phyloP scores from a whole-genome alignment of 2,888 invertebrate species.

The Nasonovia ribisnigri region DNA sequence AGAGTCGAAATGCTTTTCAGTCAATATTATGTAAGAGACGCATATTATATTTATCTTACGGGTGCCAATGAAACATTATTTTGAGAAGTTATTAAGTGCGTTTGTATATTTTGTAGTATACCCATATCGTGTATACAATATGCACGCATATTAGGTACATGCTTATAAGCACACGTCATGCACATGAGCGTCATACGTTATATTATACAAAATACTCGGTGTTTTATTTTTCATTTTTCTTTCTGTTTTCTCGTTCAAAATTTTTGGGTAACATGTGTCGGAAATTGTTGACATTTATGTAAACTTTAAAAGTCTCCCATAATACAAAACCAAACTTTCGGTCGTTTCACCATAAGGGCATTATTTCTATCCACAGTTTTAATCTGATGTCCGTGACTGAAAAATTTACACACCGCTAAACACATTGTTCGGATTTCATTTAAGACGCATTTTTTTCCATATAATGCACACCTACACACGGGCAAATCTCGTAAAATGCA shows the following conservation, averaged over 20 bases:
- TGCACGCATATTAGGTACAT: background rate
- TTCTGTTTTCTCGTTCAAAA: background rate
- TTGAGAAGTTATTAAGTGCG: background rate
- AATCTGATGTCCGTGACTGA: constrained; percentile 24
- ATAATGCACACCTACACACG: background rate
- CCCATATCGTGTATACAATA: background rate
- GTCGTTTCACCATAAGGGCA: constrained; percentile 18
- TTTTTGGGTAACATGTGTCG: constrained; percentile 37
- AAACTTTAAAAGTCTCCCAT: constrained; percentile 38
- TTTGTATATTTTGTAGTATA: background rate
- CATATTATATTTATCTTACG: background rate
- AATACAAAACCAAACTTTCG: constrained; percentile 25
- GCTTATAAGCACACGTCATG: background rate
- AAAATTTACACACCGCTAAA: constrained; percentile 45
- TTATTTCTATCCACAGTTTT: constrained; percentile 40
- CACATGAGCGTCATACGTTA: background rate
- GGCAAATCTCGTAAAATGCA: background rate
- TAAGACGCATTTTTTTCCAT: constrained; percentile 18
- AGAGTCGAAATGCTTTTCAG: background rate
- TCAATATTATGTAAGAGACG: background rate
- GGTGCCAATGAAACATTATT: constrained; percentile 51
- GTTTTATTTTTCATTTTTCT: background rate
- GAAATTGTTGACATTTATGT: constrained; percentile 49
- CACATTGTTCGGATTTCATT: constrained; percentile 47
- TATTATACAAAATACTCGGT: background rate